Evolutionary conservation across 2,888 invertebrate genomes (phyloP), one percentile per base, ranked within the genome.

Genomic region (Gandaritis pyraliata): DNA sequence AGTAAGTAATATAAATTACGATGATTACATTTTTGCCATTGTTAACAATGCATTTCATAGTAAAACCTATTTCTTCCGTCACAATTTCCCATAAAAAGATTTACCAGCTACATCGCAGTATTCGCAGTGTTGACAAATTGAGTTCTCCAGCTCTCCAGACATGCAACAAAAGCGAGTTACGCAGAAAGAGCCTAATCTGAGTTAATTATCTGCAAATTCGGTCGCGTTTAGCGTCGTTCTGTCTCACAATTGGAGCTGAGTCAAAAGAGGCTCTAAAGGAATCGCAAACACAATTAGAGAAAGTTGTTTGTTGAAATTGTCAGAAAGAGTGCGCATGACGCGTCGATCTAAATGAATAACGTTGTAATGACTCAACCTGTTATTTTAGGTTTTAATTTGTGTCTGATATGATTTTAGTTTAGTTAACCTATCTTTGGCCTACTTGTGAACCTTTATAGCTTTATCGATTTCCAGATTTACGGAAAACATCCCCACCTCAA

Each of bases 201-300:
- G 86, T 87, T 90, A 90, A 90, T 90, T 90, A 89, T 89, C 88
- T 87, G 80, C n/a, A 81, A 86, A 87, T 87, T 87, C 83, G 84
- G 83, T 84, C 84, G 86, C 84, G 88, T 87, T 90, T 87, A 87
- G 86, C 77, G 82, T 90, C 85, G 86, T 86, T 86, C 81, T 78
- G 85, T 85, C 83, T 84, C 83, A 85, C 86, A 87, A 87, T 87
- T 84, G 85, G 83, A 85, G 82, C 72, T 73, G 79, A 87, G 82
- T 86, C 87, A 86, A 89, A 88, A 87, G 87, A 83, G 85, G 79
- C 83, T 87, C 79, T 82, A 85, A 88, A 85, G 86, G 84, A 88
- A 88, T 86, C 81, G 82, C 86, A 88, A 90, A 91, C 86, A 88
- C 84, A 90, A 89, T 90, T 88, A 88, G 77, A 79, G 77, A 77